Evolutionary conservation across 2,113 vertebrate genomes (phyloP), one percentile per base, ranked within the genome.

Genomic region (Bucco capensis): DNA sequence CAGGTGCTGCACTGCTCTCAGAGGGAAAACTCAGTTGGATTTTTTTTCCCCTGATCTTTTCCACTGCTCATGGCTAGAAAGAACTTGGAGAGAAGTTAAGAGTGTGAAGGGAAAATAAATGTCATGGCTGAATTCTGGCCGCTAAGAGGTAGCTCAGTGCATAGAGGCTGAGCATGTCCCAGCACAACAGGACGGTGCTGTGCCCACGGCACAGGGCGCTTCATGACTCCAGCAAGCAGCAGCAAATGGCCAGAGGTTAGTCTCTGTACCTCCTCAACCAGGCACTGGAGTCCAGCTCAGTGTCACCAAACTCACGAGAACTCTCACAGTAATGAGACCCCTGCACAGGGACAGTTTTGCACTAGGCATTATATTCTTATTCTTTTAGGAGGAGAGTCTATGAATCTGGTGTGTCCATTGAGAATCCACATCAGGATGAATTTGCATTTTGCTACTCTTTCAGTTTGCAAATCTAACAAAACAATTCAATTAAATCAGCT

Each of bases 291-390:
- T 5, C 53, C 69, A 66, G 64, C 27, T 30, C 3, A 3, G 1
- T 1, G 46, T 27, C 7, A 2, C 56, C 27, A 5, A 64, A 10
- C 27, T 44, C 72, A 44, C 2, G 0, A 31, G 46, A 51, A 9
- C 30, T 56, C 27, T 37, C 19, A 5, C 31, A 30, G 54, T 7
- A 1, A n/a, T 19, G 8, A 33, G 14, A 40, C 5, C 62, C 19
- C 66, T 21, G 54, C 74, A 18, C 22, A 12, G 47, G 12, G 28
- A 50, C 23, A 49, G 30, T 13, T 38, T 44, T 56, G 61, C 37
- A 42, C 4, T 1, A 28, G 16, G 33, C 8, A 28, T 8, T 51
- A 28, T 3, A 22, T 24, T 27, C 12, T 24, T 19, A 1, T 1
- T 7, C 10, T 42, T 64, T 30, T 14, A 0, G 4, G 9, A 8